Evolutionary conservation across 2,797 vertebrate species (phyloP), one percentile per base, ranked within the genome.

Genomic region (Sebastes variabilis): DNA sequence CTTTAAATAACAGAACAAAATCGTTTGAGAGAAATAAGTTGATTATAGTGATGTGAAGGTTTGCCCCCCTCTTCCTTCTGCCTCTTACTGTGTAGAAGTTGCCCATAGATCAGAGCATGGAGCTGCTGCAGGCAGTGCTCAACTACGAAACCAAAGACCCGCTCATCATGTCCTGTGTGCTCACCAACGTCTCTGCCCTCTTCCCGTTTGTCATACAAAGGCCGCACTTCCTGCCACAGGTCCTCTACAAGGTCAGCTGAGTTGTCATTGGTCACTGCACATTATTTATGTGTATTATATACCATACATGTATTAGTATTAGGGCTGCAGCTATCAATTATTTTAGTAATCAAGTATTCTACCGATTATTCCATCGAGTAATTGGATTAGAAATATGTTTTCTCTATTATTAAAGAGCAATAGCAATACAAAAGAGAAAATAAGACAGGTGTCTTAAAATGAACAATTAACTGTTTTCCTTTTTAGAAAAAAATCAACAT

Each of bases 131-230:
- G 89, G 95, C 95, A 11, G 95, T 98, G 62, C 93, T 99, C 84
- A 96, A 90, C 94, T 99, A 97, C 78, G 95, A 98, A 69, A 98
- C 97, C 75, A 96, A 96, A 89, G 98, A 99, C 88, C 98, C 98
- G 1, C 97, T 99, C 84, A 97, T 99, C 91, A 82, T 98, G 75
- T 99, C 98, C 80, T 98, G 97, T 71, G 94, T 98, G 86, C 98
- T 99, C 84, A 98, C 97, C 85, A 97, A 97, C 70, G 91, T 99
- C 67, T 99, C 98, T 2, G 95, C 96, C 52, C 97, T 99, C 58
- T 98, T 99, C 87, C 97, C 98, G 0, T 99, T 99, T 85, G 94
- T 97, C 71, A 95, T 93, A 49, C 96, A 97, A 83, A 95, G 95
- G 83, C 95, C 95, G 12, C 95, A 96, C 52, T 94, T 97, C 78